phyloP scores from a whole-genome alignment of 2,113 vertebrate species.

The Gymnobelideus leadbeateri region DNA sequence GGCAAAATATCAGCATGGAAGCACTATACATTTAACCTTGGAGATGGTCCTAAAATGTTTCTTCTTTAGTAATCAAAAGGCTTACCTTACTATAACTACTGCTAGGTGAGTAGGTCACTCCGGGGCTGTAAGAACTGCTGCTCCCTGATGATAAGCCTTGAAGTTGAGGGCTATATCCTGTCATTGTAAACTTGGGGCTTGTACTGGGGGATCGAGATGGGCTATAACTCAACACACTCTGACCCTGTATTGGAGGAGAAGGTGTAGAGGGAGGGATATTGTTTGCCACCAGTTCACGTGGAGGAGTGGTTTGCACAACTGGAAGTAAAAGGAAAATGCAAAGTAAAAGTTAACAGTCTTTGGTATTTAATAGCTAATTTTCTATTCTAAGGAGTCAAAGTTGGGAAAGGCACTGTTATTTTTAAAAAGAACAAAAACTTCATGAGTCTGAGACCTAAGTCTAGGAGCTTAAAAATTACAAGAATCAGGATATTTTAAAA shows the following conservation, averaged over 20 bases:
- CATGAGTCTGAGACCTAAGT: not conserved
- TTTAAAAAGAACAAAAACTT: not conserved
- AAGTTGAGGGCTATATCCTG: slow-evolving; percentile 91
- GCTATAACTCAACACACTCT: slow-evolving; percentile 96
- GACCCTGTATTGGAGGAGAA: slow-evolving; percentile 91
- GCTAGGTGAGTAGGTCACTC: slow-evolving; percentile 79
- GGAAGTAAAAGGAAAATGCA: slow-evolving; percentile 34
- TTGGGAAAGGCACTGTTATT: not conserved
- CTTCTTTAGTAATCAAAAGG: slow-evolving; percentile 28
- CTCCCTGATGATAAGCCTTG: slow-evolving; percentile 84
- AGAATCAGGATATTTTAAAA: not conserved
- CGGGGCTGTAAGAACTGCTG: slow-evolving; percentile 84
- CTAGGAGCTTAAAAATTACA: not conserved
- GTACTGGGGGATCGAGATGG: slow-evolving; percentile 89
- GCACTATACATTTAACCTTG: not conserved
- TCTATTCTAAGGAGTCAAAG: not conserved
- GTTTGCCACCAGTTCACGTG: slow-evolving; percentile 86
- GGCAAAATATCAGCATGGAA: not conserved
- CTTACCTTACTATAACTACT: slow-evolving; percentile 89
- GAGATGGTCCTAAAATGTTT: not conserved
- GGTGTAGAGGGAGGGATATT: slow-evolving; percentile 84
- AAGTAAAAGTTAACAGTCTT: not conserved
- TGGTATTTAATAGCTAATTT: not conserved
- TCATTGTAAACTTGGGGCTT: slow-evolving; percentile 93
- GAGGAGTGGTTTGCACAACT: slow-evolving; percentile 89